Conservation (phyloP, 2,797 vertebrate genomes). For the Melopsittacus undulatus region DNA sequence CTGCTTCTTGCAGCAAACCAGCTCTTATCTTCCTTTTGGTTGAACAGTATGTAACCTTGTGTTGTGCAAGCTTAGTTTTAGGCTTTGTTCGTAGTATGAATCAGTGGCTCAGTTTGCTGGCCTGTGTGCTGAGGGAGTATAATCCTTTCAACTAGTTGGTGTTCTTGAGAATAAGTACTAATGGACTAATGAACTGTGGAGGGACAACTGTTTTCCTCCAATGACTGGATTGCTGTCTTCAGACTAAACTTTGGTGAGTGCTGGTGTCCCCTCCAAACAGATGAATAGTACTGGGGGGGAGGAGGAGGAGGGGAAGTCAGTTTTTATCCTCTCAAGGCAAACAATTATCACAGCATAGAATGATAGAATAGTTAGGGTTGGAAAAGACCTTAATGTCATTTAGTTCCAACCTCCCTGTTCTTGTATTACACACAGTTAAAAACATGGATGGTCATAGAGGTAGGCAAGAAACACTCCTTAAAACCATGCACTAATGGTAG, state of each 20-base stretch:
- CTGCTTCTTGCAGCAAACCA: background rate
- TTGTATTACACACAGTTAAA: background rate
- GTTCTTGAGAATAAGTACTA: background rate
- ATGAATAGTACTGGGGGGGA: background rate
- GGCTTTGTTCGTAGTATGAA: rapidly evolving
- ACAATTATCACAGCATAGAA: background rate
- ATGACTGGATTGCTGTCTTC: background rate
- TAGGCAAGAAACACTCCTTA: background rate
- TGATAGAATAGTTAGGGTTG: background rate
- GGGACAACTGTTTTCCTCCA: background rate
- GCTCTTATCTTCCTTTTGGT: background rate
- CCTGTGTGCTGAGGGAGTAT: background rate
- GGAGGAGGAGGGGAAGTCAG: too few species aligned
- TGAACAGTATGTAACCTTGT: background rate
- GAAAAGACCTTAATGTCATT: background rate
- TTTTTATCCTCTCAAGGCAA: background rate
- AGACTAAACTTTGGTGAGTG: background rate
- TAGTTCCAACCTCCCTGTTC: background rate
- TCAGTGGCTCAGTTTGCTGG: background rate
- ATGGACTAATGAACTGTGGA: background rate
- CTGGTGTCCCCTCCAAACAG: background rate
- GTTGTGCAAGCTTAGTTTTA: background rate
- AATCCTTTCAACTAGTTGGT: background rate
- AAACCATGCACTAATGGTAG: background rate
- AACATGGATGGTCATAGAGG: background rate